Conservation (phyloP, 2,113 vertebrate species). For the Probosciger aterrimus region DNA sequence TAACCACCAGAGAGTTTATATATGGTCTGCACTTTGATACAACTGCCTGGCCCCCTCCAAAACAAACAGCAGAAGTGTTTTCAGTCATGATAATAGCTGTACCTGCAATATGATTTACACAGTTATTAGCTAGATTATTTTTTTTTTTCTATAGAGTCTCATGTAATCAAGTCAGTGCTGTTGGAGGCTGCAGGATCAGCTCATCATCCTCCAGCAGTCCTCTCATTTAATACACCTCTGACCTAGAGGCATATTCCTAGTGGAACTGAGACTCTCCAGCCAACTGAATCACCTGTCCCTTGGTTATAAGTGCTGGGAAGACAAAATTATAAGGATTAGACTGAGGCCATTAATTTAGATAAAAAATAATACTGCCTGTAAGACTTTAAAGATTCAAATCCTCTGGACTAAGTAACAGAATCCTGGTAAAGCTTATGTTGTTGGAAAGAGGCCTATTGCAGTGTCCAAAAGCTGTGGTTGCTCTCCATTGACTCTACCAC, state of each 20-base stretch:
- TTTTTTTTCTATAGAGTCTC: not conserved
- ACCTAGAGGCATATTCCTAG: not conserved
- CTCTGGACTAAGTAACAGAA: not conserved
- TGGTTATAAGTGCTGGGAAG: not conserved
- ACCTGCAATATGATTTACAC: not conserved
- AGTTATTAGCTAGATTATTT: not conserved
- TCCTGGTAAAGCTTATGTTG: not conserved
- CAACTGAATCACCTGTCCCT: not conserved
- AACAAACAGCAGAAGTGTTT: not conserved
- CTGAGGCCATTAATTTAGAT: not conserved
- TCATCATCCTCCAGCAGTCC: not conserved
- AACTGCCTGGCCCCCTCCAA: accelerated
- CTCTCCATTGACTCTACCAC: not conserved
- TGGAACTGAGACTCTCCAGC: not conserved
- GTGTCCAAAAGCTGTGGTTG: not conserved
- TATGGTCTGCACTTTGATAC: not conserved
- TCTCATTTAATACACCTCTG: constrained; percentile 1
- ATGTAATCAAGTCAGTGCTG: not conserved
- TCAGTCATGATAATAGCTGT: not conserved
- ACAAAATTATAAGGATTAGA: not conserved
- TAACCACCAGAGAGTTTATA: not conserved
- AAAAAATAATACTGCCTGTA: constrained; percentile 8
- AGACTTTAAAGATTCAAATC: not conserved
- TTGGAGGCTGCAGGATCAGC: not conserved
- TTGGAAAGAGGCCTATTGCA: not conserved